Conservation (phyloP, 1,140 invertebrate species). For the Tetranychus urticae region DNA sequence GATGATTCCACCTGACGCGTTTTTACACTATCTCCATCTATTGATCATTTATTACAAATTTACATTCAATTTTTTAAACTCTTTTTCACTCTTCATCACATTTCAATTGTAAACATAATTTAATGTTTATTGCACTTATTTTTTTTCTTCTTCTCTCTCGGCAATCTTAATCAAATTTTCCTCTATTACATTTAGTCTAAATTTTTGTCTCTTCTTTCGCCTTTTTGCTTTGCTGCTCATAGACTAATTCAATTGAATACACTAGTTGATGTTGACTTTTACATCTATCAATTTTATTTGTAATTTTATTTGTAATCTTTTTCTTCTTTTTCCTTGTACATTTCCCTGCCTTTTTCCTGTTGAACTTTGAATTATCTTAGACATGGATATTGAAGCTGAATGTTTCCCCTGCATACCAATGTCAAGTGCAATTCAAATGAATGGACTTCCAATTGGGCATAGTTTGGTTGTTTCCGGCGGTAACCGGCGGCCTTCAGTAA, state of each 20-base stretch:
- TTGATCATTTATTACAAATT: background rate
- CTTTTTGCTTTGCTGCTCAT: too few relatives aligned
- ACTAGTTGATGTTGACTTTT: too few relatives aligned
- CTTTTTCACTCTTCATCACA: background rate
- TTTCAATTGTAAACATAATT: background rate
- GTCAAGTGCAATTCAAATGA: constrained; percentile 5
- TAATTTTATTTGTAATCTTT: background rate
- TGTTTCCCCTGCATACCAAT: constrained; percentile 4
- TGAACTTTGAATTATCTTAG: background rate
- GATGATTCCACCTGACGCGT: background rate
- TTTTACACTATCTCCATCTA: background rate
- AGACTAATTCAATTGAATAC: too few relatives aligned
- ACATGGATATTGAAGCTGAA: constrained; percentile 2
- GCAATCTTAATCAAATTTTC: too few relatives aligned
- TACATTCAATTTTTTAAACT: background rate
- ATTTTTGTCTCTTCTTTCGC: too few relatives aligned
- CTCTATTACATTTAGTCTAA: too few relatives aligned
- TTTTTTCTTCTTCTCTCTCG: background rate
- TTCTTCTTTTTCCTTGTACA: background rate
- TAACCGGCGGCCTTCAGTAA: background rate
- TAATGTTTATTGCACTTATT: background rate
- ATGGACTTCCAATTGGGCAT: background rate
- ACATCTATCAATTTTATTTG: too few relatives aligned
- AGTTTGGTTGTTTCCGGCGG: background rate
- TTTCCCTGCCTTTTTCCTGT: background rate